Conservation (phyloP, 2,797 vertebrate genomes). For the Rhinophrynus dorsalis region DNA sequence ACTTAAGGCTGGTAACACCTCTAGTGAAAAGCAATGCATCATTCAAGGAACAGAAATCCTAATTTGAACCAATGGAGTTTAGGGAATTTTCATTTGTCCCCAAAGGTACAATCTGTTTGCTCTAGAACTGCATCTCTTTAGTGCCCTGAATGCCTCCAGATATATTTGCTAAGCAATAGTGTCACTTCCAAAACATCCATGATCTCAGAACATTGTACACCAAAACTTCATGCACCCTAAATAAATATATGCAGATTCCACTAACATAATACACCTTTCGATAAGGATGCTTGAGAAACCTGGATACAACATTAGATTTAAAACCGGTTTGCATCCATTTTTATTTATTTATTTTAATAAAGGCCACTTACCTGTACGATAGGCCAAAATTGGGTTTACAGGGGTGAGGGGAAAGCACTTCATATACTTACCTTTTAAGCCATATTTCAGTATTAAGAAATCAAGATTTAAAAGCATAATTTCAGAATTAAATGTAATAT, state of each 20-base stretch:
- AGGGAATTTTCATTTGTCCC: too few relatives aligned
- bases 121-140: too few relatives aligned
- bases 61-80: too few relatives aligned
- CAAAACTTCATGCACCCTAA: not conserved
- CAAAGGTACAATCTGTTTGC: too few relatives aligned
- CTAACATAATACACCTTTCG: too few relatives aligned
- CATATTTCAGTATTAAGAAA: constrained; percentile 6
- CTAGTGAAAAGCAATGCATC: too few relatives aligned
- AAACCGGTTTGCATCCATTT: too few relatives aligned
- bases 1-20: too few relatives aligned
- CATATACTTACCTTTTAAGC: constrained; percentile 15
- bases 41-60: too few relatives aligned
- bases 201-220: not conserved
- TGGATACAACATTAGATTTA: too few relatives aligned
- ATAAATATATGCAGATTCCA: not conserved
- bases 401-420: not conserved
- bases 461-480: constrained; percentile 13
- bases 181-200: not conserved
- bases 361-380: not conserved
- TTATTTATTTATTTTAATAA: not conserved
- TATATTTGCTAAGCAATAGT: not conserved
- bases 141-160: too few relatives aligned
- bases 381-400: not conserved
- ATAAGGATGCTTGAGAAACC: too few relatives aligned
- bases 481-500: constrained; percentile 5